phyloP scores from a whole-genome alignment of 2,888 invertebrate genomes.

The Xestoiulus laeticollis region DNA sequence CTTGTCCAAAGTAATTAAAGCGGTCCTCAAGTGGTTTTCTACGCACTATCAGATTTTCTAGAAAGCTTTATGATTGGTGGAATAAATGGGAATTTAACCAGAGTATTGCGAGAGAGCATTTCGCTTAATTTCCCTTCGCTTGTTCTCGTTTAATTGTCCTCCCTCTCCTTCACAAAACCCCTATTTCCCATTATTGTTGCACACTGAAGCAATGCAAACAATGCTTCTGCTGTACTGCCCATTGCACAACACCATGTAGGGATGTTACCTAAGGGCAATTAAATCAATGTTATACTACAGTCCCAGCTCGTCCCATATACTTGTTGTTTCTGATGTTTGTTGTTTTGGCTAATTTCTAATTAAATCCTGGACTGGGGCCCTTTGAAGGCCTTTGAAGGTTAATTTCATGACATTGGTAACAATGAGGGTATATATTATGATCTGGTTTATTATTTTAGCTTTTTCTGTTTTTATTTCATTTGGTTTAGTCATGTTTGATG shows the following conservation, averaged over 20 bases:
- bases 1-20: constrained; percentile 9
- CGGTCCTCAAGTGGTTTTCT: background rate
- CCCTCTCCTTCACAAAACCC: background rate
- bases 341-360: constrained; percentile 9
- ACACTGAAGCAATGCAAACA: background rate
- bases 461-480: too few species aligned
- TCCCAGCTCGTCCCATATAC: too few species aligned
- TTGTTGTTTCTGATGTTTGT: background rate
- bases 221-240: background rate
- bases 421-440: too few species aligned
- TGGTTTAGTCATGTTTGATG: too few species aligned
- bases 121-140: background rate
- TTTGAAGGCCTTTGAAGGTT: background rate
- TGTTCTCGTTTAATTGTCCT: background rate
- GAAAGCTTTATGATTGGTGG: background rate
- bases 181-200: background rate
- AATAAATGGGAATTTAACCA: background rate
- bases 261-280: constrained; percentile 9
- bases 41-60: background rate
- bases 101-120: background rate
- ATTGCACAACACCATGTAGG: background rate
- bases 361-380: background rate
- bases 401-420: background rate
- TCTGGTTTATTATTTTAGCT: too few species aligned
- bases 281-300: too few species aligned